A percentile compares a stretch with the other conserved stretches of the same genome.
Conservation (phyloP, 2,113 vertebrate species). For the Sitta europaea region DNA sequence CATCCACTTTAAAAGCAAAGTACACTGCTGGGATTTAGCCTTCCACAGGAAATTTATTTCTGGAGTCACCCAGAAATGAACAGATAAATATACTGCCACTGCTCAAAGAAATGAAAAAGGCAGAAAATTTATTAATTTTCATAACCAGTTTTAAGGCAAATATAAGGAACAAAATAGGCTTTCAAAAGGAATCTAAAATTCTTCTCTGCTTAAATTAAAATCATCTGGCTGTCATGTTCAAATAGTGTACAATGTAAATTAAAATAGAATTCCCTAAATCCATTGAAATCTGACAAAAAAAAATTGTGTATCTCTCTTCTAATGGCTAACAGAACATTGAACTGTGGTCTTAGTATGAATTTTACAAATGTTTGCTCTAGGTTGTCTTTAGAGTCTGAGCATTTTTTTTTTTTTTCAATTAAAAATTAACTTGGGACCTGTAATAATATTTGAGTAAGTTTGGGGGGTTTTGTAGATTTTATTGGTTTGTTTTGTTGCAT, state of each 20-base stretch:
- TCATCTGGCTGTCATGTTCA: not conserved
- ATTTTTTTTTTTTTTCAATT: not conserved
- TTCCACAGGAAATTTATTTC: not conserved
- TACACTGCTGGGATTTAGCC: not conserved
- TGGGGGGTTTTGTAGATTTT: accelerated
- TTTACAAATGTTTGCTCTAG: not conserved
- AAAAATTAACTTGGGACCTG: not conserved
- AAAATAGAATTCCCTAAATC: not conserved
- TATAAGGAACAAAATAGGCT: not conserved
- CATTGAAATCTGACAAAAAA: not conserved
- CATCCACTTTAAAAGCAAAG: not conserved
- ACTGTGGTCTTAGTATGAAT: not conserved
- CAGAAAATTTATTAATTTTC: not conserved
- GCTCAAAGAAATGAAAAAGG: not conserved
- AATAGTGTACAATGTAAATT: not conserved
- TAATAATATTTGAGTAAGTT: not conserved
- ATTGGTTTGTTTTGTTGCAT: not conserved
- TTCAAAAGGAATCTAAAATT: not conserved
- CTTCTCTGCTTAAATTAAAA: not conserved
- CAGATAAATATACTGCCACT: not conserved
- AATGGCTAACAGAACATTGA: not conserved
- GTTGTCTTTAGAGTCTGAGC: not conserved
- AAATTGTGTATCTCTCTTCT: not conserved
- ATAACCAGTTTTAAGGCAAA: not conserved
- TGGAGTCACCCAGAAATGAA: not conserved